phyloP scores from a whole-genome alignment of 2,888 invertebrate genomes.

The Hypomecis atomaria region DNA sequence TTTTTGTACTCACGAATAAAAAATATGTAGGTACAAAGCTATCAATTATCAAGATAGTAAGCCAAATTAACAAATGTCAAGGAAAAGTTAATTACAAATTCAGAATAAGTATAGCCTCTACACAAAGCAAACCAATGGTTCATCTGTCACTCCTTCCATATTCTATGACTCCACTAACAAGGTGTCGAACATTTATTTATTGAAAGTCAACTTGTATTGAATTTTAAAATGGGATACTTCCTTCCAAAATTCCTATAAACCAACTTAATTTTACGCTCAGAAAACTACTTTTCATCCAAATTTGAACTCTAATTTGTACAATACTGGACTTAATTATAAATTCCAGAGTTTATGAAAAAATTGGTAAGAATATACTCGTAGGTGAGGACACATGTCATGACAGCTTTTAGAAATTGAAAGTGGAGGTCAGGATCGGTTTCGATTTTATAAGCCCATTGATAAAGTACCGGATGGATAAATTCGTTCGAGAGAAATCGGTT shows the following conservation, averaged over 20 bases:
- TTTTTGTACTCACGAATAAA: no score
- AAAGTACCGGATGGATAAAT: slow-evolving; percentile 32
- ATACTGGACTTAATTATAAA: slow-evolving; percentile 17
- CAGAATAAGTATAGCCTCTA: no score
- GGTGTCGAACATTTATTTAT: slow-evolving; percentile 75
- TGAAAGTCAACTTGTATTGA: slow-evolving; percentile 64
- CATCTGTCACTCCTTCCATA: slow-evolving; percentile 40
- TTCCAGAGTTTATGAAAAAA: slow-evolving; percentile 3
- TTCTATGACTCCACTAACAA: slow-evolving; percentile 62
- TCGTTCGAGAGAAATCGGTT: slow-evolving; percentile 12
- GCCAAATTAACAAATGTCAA: no score
- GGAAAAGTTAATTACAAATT: no score
- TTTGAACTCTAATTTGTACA: slow-evolving; percentile 41
- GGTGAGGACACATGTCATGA: slow-evolving; percentile 53
- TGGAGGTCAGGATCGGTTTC: slow-evolving; percentile 33
- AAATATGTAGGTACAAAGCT: no score
- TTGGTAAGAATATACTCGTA: slow-evolving; percentile 38
- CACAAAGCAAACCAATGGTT: no score
- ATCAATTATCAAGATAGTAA: no score
- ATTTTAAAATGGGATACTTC: slow-evolving; percentile 67
- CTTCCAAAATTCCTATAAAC: slow-evolving; percentile 41
- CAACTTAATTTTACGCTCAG: neutral
- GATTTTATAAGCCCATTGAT: slow-evolving; percentile 36
- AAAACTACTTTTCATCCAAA: slow-evolving; percentile 28
- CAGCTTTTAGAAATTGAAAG: slow-evolving; percentile 52